Evolutionary conservation across 2,797 vertebrate genomes (phyloP).

Genomic region (Podargus strigoides): DNA sequence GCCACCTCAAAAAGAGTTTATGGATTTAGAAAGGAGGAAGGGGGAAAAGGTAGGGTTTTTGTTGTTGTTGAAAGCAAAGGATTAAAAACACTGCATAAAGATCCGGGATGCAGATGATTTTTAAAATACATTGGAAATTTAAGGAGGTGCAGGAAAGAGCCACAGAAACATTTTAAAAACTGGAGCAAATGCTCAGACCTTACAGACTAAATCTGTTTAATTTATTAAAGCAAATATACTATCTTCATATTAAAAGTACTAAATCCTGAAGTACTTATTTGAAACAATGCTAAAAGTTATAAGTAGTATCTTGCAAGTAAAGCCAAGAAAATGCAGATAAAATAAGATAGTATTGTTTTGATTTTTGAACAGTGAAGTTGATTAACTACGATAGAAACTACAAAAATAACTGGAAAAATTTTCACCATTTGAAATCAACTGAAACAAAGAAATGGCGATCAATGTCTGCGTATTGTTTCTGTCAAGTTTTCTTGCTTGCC

Average conservation of each 20-base stretch:
- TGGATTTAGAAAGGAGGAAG: background rate
- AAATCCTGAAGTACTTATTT: background rate
- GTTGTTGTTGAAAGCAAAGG: background rate
- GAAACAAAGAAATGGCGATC: background rate
- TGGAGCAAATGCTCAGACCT: background rate
- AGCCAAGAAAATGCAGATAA: background rate
- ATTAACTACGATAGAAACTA: background rate
- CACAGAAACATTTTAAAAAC: background rate
- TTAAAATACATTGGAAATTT: background rate
- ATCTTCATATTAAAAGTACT: background rate
- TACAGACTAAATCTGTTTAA: background rate
- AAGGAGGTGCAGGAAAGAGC: background rate
- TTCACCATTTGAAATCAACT: background rate
- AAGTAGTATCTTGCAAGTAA: background rate
- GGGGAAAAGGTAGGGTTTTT: rapidly evolving
- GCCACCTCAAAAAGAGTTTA: background rate
- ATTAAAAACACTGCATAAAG: background rate
- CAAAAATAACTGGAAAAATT: background rate
- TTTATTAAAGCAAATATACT: background rate
- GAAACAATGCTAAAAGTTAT: background rate
- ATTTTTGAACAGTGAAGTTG: background rate
- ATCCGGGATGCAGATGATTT: background rate
- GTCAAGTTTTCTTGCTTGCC: background rate
- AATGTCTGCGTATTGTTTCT: background rate
- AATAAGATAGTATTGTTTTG: background rate